Evolutionary conservation across 2,113 vertebrate species (phyloP), one percentile per base, ranked within the genome.

Genomic region (Planiliza haematocheilus): DNA sequence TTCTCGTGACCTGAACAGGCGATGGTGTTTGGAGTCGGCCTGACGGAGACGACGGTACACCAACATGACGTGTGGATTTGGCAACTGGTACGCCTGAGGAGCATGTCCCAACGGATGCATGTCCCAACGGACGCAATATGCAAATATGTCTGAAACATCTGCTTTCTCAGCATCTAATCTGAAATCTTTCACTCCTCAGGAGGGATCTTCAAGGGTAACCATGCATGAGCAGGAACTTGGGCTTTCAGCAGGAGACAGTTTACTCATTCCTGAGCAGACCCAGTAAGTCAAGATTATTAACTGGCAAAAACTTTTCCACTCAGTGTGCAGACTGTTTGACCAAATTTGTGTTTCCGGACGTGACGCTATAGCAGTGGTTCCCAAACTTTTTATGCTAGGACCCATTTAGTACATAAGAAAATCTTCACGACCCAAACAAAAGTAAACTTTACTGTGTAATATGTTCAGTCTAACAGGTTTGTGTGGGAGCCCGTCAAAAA

Each of bases 11-110:
- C 3, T 9, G 45, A 56, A 69, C 86, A 99, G 97, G 95, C 83
- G 30, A 72, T 93, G 18, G 76, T 92, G 63, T 95, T 93, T 7
- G 97, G 96, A 82, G 79, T 90, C 49, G 97, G 97, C 65, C 87
- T 86, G 80, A 95, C 91, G 13, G 83, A 92, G 67, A 73, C 77
- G 20, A 82, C 49, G 1, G 85, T 69, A 16, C 89, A 60, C 42
- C 78, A 90, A 46, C 95, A 91, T 1, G 96, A 98, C 65, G 75
- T 89, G 64, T 99, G 97, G 97, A 94, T 99, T 74, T 99, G 97
- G 97, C 97, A 99, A 69, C 80, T 96, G 95, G 97, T 95, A 93
- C 0, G 92, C 55, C 37, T 13, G 7, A 2, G 5, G 24, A 30
- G 24, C 24, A 30, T 30, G 24, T 30, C 24, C 24, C 24, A 30